Conservation (phyloP, 2,113 vertebrate genomes). For the Rhea americana region DNA sequence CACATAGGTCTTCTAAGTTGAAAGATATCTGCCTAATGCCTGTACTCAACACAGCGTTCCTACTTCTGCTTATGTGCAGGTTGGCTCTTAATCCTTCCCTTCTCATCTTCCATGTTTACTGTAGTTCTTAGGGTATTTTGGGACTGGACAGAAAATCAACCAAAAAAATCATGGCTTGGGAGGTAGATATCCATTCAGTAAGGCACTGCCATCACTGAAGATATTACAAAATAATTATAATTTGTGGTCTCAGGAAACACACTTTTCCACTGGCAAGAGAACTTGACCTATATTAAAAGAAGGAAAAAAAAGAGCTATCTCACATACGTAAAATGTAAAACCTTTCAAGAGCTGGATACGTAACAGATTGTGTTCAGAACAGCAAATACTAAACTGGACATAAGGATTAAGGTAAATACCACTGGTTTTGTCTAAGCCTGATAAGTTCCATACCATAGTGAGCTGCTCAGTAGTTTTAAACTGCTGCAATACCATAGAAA, state of each 20-base stretch:
- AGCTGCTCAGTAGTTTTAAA: not conserved
- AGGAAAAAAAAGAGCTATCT: too few species aligned
- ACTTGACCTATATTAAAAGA: not conserved
- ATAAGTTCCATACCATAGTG: not conserved
- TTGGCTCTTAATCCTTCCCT: not conserved
- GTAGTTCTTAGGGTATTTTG: not conserved
- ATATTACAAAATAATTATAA: not conserved
- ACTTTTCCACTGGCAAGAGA: not conserved
- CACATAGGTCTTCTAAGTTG: not conserved
- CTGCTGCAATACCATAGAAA: not conserved
- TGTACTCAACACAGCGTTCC: not conserved
- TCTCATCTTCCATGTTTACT: not conserved
- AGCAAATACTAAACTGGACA: not conserved
- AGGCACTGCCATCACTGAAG: not conserved
- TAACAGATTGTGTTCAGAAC: not conserved
- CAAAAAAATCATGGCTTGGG: not conserved
- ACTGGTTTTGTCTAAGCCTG: not conserved
- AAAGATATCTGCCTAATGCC: not conserved
- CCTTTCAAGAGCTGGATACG: not conserved
- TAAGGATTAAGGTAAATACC: fast-evolving
- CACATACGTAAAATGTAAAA: not conserved
- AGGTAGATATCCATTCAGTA: not conserved
- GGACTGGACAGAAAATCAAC: not conserved
- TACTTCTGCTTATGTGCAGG: not conserved
- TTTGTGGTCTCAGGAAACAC: not conserved